A percentile compares a stretch with the other conserved stretches of the same genome.
Evolutionary conservation across 2,797 vertebrate genomes (phyloP).

Genomic region (Apogon talboti): DNA sequence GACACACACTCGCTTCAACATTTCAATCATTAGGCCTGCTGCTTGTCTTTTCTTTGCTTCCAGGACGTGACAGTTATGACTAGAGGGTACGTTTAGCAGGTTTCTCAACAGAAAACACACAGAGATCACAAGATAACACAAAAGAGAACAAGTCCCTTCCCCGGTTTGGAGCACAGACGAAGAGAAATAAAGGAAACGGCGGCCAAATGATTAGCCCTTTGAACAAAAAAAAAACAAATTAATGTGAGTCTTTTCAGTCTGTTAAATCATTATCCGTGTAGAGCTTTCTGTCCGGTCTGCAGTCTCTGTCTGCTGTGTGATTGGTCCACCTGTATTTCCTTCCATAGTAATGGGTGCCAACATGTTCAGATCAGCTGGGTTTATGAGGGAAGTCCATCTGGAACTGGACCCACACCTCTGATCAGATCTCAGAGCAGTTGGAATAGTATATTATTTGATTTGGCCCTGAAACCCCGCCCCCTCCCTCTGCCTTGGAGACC

Average conservation of each 20-base stretch:
- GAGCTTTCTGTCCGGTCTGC: slow-evolving; percentile 8
- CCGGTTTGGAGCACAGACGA: slow-evolving; percentile 23
- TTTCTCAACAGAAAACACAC: slow-evolving; percentile 60
- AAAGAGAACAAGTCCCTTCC: slow-evolving; percentile 44
- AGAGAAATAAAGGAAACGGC: slow-evolving; percentile 16
- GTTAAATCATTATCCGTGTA: not conserved
- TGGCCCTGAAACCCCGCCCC: slow-evolving; percentile 7
- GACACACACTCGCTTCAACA: slow-evolving; percentile 16
- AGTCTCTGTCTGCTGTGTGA: slow-evolving; percentile 20
- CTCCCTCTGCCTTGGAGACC: slow-evolving; percentile 4
- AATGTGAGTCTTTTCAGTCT: slow-evolving; percentile 8
- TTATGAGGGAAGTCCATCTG: slow-evolving; percentile 13
- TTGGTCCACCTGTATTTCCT: slow-evolving; percentile 15
- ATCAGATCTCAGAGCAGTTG: slow-evolving; percentile 22
- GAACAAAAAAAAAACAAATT: not conserved
- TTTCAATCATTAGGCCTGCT: slow-evolving; percentile 32
- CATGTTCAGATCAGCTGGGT: not conserved
- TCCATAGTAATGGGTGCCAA: slow-evolving; percentile 1
- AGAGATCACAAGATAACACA: slow-evolving; percentile 58
- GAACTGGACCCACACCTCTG: slow-evolving; percentile 13
- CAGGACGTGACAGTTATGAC: slow-evolving; percentile 63
- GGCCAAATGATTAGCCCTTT: slow-evolving; percentile 37
- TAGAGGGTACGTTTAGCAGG: slow-evolving; percentile 55
- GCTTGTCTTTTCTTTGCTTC: slow-evolving; percentile 28
- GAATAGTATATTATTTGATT: slow-evolving; percentile 9